A percentile compares a stretch with the other conserved stretches of the same genome.
These are phyloP conservation scores for Colossoma macropomum DNA, from an alignment of 2,113 vertebrate genomes.

Conservation along the genomic window DNA sequence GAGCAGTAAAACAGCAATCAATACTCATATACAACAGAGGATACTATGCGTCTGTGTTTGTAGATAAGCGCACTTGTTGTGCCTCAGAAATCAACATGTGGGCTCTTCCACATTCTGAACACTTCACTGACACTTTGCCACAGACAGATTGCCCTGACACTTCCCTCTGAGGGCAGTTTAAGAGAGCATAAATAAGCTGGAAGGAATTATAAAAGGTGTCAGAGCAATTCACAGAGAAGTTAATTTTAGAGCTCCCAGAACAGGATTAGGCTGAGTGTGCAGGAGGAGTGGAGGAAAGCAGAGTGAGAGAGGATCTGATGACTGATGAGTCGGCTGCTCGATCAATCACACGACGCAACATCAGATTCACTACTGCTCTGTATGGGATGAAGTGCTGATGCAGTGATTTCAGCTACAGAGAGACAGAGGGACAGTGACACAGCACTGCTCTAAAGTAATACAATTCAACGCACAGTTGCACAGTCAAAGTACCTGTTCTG, in stretches of 20 bases:
- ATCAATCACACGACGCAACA: slow-evolving; percentile 17
- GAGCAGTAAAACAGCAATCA: too few species aligned
- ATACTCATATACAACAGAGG: too few species aligned
- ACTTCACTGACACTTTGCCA: slow-evolving; percentile 56
- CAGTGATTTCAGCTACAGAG: background rate
- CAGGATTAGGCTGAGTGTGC: slow-evolving; percentile 71
- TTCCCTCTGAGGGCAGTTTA: slow-evolving; percentile 62
- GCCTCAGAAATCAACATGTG: background rate
- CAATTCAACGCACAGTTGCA: too few species aligned
- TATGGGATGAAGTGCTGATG: background rate
- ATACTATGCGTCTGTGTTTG: background rate
- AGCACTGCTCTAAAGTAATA: too few species aligned
- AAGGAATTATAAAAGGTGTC: slow-evolving; percentile 58
- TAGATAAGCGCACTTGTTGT: background rate
- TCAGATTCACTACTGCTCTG: background rate
- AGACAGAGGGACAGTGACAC: too few species aligned
- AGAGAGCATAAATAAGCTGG: slow-evolving; percentile 64
- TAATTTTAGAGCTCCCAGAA: slow-evolving; percentile 69
- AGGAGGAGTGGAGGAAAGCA: slow-evolving; percentile 40
- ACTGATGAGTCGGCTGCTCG: background rate
- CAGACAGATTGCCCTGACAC: slow-evolving; percentile 63
- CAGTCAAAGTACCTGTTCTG: too few species aligned
- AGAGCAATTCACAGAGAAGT: slow-evolving; percentile 48
- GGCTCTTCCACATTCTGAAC: background rate
- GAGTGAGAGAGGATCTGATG: slow-evolving; percentile 33